Evolutionary conservation across 2,797 vertebrate species (phyloP), one percentile per base, ranked within the genome.

Genomic region (Sciaenops ocellatus): DNA sequence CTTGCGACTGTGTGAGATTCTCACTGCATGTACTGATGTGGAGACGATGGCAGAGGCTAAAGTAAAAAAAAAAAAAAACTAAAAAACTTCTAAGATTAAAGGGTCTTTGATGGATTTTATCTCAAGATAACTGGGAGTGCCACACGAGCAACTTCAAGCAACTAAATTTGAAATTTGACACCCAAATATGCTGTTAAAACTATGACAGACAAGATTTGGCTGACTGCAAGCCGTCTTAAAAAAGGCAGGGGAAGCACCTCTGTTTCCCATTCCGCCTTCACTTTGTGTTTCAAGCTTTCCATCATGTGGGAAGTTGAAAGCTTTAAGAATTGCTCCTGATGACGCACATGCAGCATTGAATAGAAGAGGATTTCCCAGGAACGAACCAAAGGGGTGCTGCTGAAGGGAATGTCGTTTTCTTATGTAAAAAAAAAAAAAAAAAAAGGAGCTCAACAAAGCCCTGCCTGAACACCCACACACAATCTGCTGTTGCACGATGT

Each of bases 221-320:
- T 68, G 61, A 54, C 64, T 55, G 69, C 15, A 17, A 41, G 63
- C 54, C 9, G 56, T 62, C 34, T 78, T 47, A 12, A 77, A 62
- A 69, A 44, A 71, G 34, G 64, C 62, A 61, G 72, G 75, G 85
- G 61, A 76, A 85, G 77, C 81, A 85, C 80, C 86, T 84, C 63
- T 73, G 70, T 51, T 72, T 79, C 63, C 47, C n/a, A 22, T 50
- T 69, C 64, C 22, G 8, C 48, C 66, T 51, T 51, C 59, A 72
- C 44, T 70, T 52, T 82, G 52, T 66, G 71, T 61, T 83, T 85
- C 26, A 78, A 79, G 86, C 79, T 74, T 78, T 65, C 73, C 67
- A 76, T 83, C 46, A 85, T 68, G 90, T 91, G 86, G 91, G 91
- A 90, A 85, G 90, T 63, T 87, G 54, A 88, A 80, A 87, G 82